Evolutionary conservation across 1,140 invertebrate genomes (phyloP).

Genomic region (Nylanderia fulva): DNA sequence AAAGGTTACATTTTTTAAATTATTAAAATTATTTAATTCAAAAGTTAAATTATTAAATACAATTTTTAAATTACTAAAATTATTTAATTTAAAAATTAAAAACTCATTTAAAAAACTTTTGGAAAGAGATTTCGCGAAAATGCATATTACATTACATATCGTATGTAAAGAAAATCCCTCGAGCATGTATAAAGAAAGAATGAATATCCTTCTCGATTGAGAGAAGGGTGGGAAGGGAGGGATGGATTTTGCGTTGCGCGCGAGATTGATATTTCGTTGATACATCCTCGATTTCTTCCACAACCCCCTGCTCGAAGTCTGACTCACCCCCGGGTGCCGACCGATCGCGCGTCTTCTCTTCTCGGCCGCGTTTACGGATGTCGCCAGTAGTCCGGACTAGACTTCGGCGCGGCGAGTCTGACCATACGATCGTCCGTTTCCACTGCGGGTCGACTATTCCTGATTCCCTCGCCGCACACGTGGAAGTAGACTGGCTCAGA

Average conservation of each 20-base stretch:
- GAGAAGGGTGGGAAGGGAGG: no score
- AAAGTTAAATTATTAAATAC: no score
- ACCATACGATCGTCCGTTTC: conserved; percentile 65
- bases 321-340: conserved; percentile 45
- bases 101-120: background rate
- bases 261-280: background rate
- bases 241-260: background rate
- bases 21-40: no score
- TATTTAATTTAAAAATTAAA: conserved; percentile 28
- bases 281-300: background rate
- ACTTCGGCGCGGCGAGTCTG: conserved; percentile 11
- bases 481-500: conserved; percentile 66
- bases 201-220: background rate
- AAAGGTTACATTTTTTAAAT: no score
- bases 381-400: conserved; percentile 60
- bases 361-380: conserved; percentile 63
- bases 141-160: background rate
- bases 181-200: no score
- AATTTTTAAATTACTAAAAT: no score
- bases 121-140: background rate
- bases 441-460: conserved; percentile 51
- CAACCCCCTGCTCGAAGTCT: background rate
- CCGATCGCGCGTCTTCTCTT: conserved; percentile 27
- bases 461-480: background rate
- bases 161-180: background rate